These are phyloP conservation scores for Gallinago stenura DNA, from an alignment of 2,797 vertebrate species.

Conservation along the genomic window DNA sequence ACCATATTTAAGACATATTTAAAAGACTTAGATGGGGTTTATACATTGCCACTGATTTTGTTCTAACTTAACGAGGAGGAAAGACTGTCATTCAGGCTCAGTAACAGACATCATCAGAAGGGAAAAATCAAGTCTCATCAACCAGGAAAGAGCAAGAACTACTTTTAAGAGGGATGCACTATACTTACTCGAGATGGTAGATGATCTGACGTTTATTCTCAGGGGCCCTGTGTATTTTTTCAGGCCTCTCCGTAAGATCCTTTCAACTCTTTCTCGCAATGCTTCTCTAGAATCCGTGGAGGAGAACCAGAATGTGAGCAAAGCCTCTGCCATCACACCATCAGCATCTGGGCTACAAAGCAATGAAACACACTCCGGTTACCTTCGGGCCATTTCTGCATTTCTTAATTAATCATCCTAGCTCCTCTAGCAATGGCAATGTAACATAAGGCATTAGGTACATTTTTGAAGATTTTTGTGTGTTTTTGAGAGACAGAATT, in stretches of 20 bases:
- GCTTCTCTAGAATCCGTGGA: slow-evolving; percentile 63
- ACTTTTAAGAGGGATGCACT: neutral
- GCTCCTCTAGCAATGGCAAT: neutral
- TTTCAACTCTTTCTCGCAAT: slow-evolving; percentile 28
- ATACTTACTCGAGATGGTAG: slow-evolving; percentile 75
- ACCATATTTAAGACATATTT: neutral
- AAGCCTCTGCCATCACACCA: slow-evolving; percentile 69
- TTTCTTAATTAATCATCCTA: neutral
- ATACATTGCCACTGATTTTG: neutral
- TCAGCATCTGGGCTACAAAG: slow-evolving; percentile 68
- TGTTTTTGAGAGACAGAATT: neutral
- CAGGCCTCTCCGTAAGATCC: slow-evolving; percentile 67
- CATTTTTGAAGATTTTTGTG: neutral
- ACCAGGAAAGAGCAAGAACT: neutral
- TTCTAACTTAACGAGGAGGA: neutral
- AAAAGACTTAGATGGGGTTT: neutral
- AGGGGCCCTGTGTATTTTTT: slow-evolving; percentile 61
- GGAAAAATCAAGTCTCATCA: neutral
- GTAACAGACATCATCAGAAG: neutral
- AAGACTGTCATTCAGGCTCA: neutral
- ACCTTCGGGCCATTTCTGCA: neutral
- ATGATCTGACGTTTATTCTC: slow-evolving; percentile 64
- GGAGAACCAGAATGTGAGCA: slow-evolving; percentile 77
- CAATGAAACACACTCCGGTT: slow-evolving; percentile 14
- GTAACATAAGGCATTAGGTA: neutral